These are phyloP conservation scores for Nyctereutes procyonoides DNA, from an alignment of 2,113 vertebrate species.

Conservation along the genomic window DNA sequence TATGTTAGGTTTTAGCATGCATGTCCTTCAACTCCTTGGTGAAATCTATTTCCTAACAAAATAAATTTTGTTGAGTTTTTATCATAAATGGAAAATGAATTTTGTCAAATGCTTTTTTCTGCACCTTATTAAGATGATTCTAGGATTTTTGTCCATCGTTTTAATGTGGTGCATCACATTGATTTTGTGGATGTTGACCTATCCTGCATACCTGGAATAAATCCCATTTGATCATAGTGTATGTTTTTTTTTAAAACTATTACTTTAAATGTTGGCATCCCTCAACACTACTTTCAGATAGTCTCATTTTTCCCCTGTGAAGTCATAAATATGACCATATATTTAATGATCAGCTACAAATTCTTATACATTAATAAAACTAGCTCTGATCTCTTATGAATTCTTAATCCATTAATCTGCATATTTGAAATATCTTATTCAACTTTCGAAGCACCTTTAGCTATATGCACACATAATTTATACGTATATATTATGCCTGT, in stretches of 20 bases:
- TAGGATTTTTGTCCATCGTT: background rate
- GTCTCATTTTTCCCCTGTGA: background rate
- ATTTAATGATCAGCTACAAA: background rate
- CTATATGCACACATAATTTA: background rate
- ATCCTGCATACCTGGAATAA: background rate
- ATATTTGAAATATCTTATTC: background rate
- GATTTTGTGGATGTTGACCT: background rate
- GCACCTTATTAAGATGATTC: background rate
- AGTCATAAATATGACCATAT: background rate
- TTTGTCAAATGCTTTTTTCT: background rate
- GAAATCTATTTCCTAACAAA: background rate
- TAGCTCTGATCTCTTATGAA: background rate
- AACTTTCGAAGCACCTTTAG: background rate
- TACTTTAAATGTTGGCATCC: background rate
- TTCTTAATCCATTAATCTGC: background rate
- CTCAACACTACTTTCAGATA: background rate
- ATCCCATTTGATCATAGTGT: background rate
- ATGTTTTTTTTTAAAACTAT: background rate
- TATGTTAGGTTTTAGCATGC: background rate
- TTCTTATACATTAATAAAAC: background rate
- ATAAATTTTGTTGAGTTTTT: background rate
- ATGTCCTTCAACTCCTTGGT: background rate
- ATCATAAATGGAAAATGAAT: background rate
- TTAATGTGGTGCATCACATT: background rate
- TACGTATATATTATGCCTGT: background rate